phyloP scores from a whole-genome alignment of 2,113 vertebrate genomes.

The Channa maculata region DNA sequence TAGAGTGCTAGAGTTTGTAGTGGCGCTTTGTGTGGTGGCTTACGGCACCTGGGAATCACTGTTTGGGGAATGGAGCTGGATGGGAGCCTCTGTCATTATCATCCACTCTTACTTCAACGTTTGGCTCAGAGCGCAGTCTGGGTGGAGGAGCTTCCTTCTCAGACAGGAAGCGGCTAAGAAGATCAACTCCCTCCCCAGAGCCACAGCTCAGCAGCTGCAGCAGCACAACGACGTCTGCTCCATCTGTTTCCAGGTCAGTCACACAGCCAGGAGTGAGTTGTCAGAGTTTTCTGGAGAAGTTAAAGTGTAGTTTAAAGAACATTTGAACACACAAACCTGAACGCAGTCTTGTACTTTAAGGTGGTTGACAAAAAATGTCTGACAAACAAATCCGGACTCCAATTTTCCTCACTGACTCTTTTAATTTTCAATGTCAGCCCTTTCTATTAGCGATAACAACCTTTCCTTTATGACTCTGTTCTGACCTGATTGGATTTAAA shows the following conservation, averaged over 20 bases:
- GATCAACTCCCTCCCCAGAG: conserved; percentile 84
- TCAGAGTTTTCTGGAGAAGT: too few species aligned
- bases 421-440: too few species aligned
- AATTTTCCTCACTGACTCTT: too few species aligned
- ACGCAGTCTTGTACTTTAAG: too few species aligned
- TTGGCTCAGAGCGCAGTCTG: conserved; percentile 88
- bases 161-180: conserved; percentile 87
- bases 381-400: too few species aligned
- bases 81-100: conserved; percentile 89
- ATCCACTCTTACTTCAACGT: conserved; percentile 92
- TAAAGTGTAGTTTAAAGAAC: too few species aligned
- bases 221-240: conserved; percentile 87
- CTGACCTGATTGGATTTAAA: too few species aligned
- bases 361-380: too few species aligned
- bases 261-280: background rate
- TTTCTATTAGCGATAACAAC: too few species aligned
- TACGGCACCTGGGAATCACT: conserved; percentile 89
- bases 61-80: conserved; percentile 92
- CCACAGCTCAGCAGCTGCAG: conserved; percentile 82
- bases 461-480: too few species aligned
- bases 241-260: conserved; percentile 91
- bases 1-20: conserved; percentile 89
- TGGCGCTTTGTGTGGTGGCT: conserved; percentile 89
- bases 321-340: too few species aligned
- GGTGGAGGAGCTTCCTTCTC: conserved; percentile 90